Evolutionary conservation across 2,888 invertebrate species (phyloP), one percentile per base, ranked within the genome.

Genomic region (Andrena chrysosceles): DNA sequence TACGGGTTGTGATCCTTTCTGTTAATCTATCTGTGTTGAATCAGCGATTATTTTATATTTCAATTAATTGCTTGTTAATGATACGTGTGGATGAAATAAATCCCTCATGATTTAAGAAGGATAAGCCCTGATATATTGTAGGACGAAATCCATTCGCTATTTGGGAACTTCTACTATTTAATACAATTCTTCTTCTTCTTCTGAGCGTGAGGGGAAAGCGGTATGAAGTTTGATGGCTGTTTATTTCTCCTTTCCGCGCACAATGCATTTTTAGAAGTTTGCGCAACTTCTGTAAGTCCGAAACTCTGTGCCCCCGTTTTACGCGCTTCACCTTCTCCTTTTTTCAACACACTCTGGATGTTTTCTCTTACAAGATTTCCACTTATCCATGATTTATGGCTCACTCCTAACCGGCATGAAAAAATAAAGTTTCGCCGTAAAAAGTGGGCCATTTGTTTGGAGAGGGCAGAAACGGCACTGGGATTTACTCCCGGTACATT

Each of bases 301-400:
- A 23, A 56, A 59, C 48, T 78, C 62, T 63, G n/a, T 31, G 52
- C 54, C 16, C 33, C 59, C 10, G 2, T 66, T 29, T 63, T 31
- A 20, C 35, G 23, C 29, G 13, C 7, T n/a, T 20, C 16, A 1
- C 3, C 1, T n/a, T 62, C 10, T 16, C 1, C 16, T n/a, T 16
- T 52, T 59, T 49, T 16, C 0, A 10, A 10, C 13, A 26, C n/a
- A 8, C n/a, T 10, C 48, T 26, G n/a, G 29, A n/a, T 48, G n/a
- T 13, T 29, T 35, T 64, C 49, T 20, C 20, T 71, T 33, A 26
- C 64, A 71, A 80, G 66, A 78, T 77, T 67, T 71, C 60, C 70
- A 67, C 31, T 80, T 80, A 70, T 77, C 31, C 64, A 48, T 69
- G 78, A 78, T 78, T 79, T 79, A 69, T 42, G 31, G 26, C 33